Evolutionary conservation across 64 coral and sea anemone species (phyloP).

Genomic region (Pachyseris speciosa): DNA sequence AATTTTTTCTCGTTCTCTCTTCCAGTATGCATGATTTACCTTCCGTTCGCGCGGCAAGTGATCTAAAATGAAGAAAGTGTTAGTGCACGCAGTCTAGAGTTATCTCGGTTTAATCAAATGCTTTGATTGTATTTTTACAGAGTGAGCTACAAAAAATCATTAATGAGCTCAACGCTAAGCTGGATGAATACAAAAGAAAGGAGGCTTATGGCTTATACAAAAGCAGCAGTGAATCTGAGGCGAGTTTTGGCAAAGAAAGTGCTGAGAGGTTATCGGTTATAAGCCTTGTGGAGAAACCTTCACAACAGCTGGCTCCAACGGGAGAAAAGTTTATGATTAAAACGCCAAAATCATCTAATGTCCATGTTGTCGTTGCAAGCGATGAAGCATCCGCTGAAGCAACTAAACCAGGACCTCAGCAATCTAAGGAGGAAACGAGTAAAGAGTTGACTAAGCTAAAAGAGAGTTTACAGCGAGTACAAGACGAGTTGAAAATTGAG

Average conservation of each 20-base stretch:
- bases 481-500: conserved; percentile 72
- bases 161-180: conserved; percentile 46
- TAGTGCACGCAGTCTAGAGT: no score
- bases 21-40: no score
- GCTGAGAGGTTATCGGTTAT: conserved; percentile 1
- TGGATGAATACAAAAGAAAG: conserved; percentile 83
- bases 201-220: conserved; percentile 73
- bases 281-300: conserved; percentile 36
- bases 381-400: not conserved
- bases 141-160: conserved; percentile 55
- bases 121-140: conserved; percentile 23
- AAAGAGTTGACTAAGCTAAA: conserved; percentile 45
- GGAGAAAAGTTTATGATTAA: conserved; percentile 12
- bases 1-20: no score
- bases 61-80: not conserved
- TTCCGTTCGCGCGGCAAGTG: no score
- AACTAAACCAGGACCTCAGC: not conserved
- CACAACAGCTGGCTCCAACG: conserved; percentile 36
- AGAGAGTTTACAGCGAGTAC: conserved; percentile 32
- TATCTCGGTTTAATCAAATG: not conserved
- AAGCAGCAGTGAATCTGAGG: conserved; percentile 5
- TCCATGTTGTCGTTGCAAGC: not conserved
- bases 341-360: conserved; percentile 16
- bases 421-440: not conserved
- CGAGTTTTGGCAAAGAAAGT: conserved; percentile 13